Evolutionary conservation across 2,888 invertebrate genomes (phyloP).

Genomic region (Oligia latruncula): DNA sequence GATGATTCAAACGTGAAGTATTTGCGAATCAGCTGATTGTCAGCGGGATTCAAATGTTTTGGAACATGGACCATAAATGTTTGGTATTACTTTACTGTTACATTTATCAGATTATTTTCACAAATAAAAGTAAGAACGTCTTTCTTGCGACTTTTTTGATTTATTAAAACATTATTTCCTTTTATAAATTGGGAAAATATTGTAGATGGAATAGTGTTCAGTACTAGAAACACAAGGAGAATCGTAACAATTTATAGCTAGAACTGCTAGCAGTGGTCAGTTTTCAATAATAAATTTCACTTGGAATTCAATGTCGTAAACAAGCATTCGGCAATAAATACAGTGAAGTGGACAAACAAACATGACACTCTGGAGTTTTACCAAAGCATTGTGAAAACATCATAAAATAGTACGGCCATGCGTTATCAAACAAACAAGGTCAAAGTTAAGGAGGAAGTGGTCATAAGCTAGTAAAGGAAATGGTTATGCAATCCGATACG

Average conservation of each 20-base stretch:
- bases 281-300: neutral
- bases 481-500: constrained; percentile 58
- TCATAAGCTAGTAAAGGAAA: constrained; percentile 46
- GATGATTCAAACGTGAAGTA: constrained; percentile 24
- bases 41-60: neutral
- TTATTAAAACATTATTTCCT: neutral
- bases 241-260: neutral
- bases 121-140: neutral
- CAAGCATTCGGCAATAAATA: constrained; percentile 15
- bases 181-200: neutral
- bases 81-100: neutral
- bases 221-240: neutral
- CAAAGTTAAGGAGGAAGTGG: constrained; percentile 63
- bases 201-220: neutral
- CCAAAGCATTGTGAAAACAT: constrained; percentile 18
- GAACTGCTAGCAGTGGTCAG: neutral
- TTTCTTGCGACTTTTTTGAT: neutral
- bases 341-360: constrained; percentile 22
- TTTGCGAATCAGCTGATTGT: constrained; percentile 20
- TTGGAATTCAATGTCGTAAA: neutral
- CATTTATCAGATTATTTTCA: neutral
- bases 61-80: neutral
- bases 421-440: constrained; percentile 56
- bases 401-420: constrained; percentile 5
- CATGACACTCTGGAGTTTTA: constrained; percentile 5